Evolutionary conservation across 2,888 invertebrate species (phyloP).

Genomic region (Brachylomia viminalis): DNA sequence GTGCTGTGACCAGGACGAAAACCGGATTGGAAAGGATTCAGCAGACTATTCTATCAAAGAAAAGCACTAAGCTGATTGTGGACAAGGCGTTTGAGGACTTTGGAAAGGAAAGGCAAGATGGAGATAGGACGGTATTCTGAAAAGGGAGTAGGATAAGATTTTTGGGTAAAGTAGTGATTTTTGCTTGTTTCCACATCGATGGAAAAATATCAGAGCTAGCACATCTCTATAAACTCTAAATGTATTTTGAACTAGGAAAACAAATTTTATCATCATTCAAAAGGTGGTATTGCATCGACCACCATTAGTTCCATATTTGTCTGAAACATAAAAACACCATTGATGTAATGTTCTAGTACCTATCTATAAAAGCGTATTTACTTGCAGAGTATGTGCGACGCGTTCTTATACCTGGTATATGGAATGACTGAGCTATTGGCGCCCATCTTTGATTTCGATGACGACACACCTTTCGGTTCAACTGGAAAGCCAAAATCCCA

Average conservation of each 20-base stretch:
- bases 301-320: background rate
- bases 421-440: constrained; percentile 78
- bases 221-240: constrained; percentile 21
- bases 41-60: too few relatives aligned
- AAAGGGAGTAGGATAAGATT: too few relatives aligned
- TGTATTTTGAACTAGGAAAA: constrained; percentile 12
- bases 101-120: too few relatives aligned
- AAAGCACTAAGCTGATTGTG: too few relatives aligned
- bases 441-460: constrained; percentile 73
- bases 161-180: too few relatives aligned
- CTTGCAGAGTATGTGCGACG: constrained; percentile 68
- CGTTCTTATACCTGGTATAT: constrained; percentile 72
- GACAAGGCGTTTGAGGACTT: too few relatives aligned
- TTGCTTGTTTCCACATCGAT: too few relatives aligned
- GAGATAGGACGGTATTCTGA: too few relatives aligned
- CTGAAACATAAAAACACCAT: background rate
- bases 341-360: background rate
- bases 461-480: constrained; percentile 73
- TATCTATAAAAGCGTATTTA: constrained; percentile 5
- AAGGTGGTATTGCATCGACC: too few relatives aligned
- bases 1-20: too few relatives aligned
- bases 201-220: background rate
- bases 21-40: too few relatives aligned
- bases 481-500: constrained; percentile 69
- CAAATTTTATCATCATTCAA: background rate